Evolutionary conservation across 2,888 invertebrate genomes (phyloP).

Genomic region (Eutolmus rufibarbis): DNA sequence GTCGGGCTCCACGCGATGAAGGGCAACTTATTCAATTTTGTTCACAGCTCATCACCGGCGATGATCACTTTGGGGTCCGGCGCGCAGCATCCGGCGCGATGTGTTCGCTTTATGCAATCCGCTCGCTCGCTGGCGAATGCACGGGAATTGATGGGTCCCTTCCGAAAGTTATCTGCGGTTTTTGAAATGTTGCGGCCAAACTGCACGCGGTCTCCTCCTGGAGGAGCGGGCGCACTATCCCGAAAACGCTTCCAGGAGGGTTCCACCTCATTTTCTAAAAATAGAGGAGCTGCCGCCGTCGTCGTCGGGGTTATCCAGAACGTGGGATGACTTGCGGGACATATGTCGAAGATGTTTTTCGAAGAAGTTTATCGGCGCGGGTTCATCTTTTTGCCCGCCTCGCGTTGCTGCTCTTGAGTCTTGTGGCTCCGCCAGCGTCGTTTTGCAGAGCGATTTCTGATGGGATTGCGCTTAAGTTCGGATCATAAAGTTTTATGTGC

Average conservation of each 20-base stretch:
- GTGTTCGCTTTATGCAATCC: background rate
- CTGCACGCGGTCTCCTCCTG: background rate
- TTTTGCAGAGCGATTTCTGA: slow-evolving; percentile 15
- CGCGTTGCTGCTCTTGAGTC: background rate
- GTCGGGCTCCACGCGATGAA: background rate
- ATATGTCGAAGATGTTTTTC: slow-evolving; percentile 28
- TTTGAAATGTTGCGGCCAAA: background rate
- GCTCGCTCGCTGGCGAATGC: background rate
- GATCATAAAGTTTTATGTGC: slow-evolving; percentile 14
- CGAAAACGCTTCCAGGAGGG: slow-evolving; percentile 5
- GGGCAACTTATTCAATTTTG: slow-evolving; percentile 36
- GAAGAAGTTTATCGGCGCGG: slow-evolving; percentile 8
- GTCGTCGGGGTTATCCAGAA: background rate
- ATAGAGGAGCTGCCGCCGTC: background rate
- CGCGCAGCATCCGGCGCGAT: background rate
- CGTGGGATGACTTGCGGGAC: slow-evolving; percentile 31
- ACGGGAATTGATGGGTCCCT: background rate
- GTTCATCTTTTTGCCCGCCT: background rate
- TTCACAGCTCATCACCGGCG: slow-evolving; percentile 29
- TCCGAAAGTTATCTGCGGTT: slow-evolving; percentile 19
- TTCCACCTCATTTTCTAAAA: slow-evolving; percentile 30
- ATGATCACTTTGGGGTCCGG: background rate
- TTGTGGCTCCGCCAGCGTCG: slow-evolving; percentile 1
- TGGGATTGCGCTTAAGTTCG: slow-evolving; percentile 18
- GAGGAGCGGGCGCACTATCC: background rate